Evolutionary conservation across 2,888 invertebrate species (phyloP), one percentile per base, ranked within the genome.

Genomic region (Carabus problematicus): DNA sequence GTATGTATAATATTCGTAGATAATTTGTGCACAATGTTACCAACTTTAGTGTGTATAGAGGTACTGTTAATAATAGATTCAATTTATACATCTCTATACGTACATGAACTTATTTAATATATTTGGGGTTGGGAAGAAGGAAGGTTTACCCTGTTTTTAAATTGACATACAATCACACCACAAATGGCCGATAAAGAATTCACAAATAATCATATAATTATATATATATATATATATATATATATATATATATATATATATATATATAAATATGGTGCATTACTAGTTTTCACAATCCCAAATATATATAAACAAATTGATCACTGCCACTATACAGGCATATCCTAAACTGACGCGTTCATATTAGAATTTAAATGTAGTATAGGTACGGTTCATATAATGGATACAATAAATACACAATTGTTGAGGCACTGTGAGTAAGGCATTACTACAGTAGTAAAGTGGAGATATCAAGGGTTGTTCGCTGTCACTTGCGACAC

Each of bases 401-500:
- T 69, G 69, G 69, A 69, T 69, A 69, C 69, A 69, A 60, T 69
- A 69, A 60, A 69, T 62, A 69, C 62, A 69, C 62, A 56, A 81
- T 81, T 81, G 80, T 82, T 81, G 79, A 91, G 91, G 91, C 91
- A 91, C 91, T 90, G 90, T 89, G 88, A 89, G 87, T 90, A 91
- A 91, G 91, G 91, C 91, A 90, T 85, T 82, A 79, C 90, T 91
- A 91, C 90, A 90, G 88, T 89, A 89, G 87, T 82, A 84, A 84
- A 84, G 87, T 87, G 86, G 85, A 86, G 82, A 82, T 79, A 69
- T 69, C 45, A 45, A 80, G 80, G 82, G 80, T 80, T 78, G 75
- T 80, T 80, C 80, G 78, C 75, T 61, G 39, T 40, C 29, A 14
- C n/a, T 56, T 56, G 18, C 11, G n/a, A n/a, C n/a, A 40, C 14